phyloP scores from a whole-genome alignment of 2,888 invertebrate genomes.

The Platycheirus rosarum region DNA sequence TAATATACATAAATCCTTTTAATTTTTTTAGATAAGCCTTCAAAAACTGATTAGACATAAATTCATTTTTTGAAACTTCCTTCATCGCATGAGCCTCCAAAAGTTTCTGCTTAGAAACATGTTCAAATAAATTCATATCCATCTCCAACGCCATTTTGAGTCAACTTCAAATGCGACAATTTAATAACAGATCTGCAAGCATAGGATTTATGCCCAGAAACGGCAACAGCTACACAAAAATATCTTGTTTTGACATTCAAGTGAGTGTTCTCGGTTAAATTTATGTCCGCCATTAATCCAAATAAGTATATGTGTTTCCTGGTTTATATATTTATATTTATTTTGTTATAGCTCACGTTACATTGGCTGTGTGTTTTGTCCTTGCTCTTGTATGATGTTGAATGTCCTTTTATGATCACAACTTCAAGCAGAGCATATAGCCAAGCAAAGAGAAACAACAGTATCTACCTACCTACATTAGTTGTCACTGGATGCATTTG shows the following conservation, averaged over 20 bases:
- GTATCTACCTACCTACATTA: not conserved
- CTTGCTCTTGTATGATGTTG: constrained; percentile 3
- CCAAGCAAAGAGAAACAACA: constrained; percentile 7
- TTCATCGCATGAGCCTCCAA: too few relatives aligned
- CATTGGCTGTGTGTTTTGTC: constrained; percentile 1
- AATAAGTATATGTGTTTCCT: constrained; percentile 19
- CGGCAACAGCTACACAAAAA: constrained; percentile 1
- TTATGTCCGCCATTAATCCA: constrained; percentile 62
- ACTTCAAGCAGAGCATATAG: not conserved
- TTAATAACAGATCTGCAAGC: constrained; percentile 12
- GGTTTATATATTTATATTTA: constrained; percentile 4
- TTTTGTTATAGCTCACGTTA: not conserved
- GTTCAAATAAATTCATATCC: too few relatives aligned
- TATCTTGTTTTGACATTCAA: constrained; percentile 50
- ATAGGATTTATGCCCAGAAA: not conserved
- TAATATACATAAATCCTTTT: too few relatives aligned
- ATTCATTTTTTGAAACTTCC: too few relatives aligned
- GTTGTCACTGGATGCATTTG: constrained; percentile 41
- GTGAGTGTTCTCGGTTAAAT: constrained; percentile 51
- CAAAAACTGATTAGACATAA: too few relatives aligned
- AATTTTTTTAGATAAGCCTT: too few relatives aligned
- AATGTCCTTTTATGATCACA: constrained; percentile 26
- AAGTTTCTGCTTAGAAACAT: too few relatives aligned
- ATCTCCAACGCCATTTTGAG: not conserved
- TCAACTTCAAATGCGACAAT: constrained; percentile 36